Evolutionary conservation across 2,113 vertebrate genomes (phyloP).

Genomic region (Syrrhaptes paradoxus): DNA sequence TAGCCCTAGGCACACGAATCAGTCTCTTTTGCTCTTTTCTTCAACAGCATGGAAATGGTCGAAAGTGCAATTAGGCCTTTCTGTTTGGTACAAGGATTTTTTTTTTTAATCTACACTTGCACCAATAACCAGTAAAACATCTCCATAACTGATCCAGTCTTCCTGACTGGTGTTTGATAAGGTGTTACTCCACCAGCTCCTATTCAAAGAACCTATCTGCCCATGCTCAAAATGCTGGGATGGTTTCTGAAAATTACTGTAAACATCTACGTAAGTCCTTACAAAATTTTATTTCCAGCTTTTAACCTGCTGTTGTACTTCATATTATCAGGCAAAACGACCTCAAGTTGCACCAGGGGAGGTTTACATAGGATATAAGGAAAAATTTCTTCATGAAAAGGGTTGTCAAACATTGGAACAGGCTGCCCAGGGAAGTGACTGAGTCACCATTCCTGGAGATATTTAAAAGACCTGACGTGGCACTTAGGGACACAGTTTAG

Average conservation of each 20-base stretch:
- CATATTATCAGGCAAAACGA: accelerated
- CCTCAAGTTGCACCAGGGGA: background rate
- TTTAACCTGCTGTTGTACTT: background rate
- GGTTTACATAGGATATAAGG: background rate
- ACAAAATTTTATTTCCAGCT: background rate
- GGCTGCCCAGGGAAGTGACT: background rate
- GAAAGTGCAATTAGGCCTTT: background rate
- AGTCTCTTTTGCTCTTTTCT: background rate
- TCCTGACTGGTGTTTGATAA: background rate
- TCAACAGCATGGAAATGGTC: background rate
- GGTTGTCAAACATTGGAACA: background rate
- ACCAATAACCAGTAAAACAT: background rate
- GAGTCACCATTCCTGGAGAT: background rate
- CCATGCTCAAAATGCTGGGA: background rate
- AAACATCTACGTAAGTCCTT: background rate
- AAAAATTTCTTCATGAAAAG: background rate
- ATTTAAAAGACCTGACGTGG: background rate
- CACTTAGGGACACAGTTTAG: background rate
- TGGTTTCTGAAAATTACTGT: background rate
- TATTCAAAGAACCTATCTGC: background rate
- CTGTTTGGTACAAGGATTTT: background rate
- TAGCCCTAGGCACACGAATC: background rate
- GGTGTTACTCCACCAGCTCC: background rate
- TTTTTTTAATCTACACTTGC: background rate
- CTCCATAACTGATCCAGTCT: background rate